phyloP scores from a whole-genome alignment of 2,888 invertebrate genomes.

The Clunio marinus region DNA sequence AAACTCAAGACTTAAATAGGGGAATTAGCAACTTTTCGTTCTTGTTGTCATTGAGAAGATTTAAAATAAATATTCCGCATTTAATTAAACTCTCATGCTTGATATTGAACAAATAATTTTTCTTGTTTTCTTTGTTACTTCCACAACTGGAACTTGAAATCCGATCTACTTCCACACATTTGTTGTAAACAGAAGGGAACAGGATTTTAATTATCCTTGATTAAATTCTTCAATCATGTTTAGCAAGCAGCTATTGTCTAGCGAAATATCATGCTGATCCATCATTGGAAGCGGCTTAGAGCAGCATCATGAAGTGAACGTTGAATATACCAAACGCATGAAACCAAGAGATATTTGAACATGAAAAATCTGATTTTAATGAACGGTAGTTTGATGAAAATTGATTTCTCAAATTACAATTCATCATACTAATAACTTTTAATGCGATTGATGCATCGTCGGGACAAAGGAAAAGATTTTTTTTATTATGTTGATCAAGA shows the following conservation, averaged over 20 bases:
- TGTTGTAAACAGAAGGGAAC: not conserved
- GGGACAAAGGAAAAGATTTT: constrained; percentile 18
- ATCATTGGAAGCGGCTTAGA: constrained; percentile 24
- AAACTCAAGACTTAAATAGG: not conserved
- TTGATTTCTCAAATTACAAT: constrained; percentile 36
- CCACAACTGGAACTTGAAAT: not conserved
- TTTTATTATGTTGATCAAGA: constrained; percentile 14
- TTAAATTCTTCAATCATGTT: constrained; percentile 10
- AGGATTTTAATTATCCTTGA: constrained; percentile 26
- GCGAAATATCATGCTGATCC: constrained; percentile 9
- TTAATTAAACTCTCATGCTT: constrained; percentile 1
- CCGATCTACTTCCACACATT: not conserved
- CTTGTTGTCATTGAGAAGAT: not conserved
- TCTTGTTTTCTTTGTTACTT: not conserved
- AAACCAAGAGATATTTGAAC: not conserved
- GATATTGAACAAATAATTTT: not conserved
- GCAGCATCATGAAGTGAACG: too few species aligned
- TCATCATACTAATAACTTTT: constrained; percentile 37
- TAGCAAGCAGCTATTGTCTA: not conserved
- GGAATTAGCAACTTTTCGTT: constrained; percentile 7
- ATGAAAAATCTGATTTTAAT: constrained; percentile 37
- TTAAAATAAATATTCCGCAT: not conserved
- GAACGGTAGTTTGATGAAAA: constrained; percentile 27
- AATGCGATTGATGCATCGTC: constrained; percentile 37
- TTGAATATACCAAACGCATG: not conserved